Conservation (phyloP, 2,113 vertebrate genomes). For the Sorex araneus region DNA sequence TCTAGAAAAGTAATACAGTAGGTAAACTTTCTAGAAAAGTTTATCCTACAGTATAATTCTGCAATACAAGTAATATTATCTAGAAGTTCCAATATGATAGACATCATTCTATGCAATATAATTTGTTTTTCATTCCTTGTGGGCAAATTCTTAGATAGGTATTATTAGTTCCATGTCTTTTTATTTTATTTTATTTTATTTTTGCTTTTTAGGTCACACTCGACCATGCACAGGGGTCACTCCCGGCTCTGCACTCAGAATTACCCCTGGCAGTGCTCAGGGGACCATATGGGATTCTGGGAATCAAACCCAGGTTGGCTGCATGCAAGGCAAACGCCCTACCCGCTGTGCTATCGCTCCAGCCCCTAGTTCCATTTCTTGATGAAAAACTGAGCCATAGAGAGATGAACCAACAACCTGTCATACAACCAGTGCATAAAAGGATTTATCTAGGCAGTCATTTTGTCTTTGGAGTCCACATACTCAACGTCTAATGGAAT, state of each 20-base stretch:
- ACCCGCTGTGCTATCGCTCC: too few species aligned
- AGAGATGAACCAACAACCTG: background rate
- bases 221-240: too few species aligned
- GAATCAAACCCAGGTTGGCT: too few species aligned
- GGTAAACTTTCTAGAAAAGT: background rate
- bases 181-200: too few species aligned
- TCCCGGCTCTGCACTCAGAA: too few species aligned
- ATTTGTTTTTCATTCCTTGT: background rate
- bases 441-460: background rate
- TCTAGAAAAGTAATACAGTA: background rate
- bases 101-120: background rate
- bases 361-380: background rate
- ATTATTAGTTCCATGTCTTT: conserved; percentile 26
- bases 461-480: too few species aligned
- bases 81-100: background rate
- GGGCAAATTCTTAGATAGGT: background rate
- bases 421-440: background rate
- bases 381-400: background rate
- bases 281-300: too few species aligned
- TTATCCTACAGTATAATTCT: background rate
- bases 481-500: too few species aligned
- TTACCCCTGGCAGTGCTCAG: too few species aligned
- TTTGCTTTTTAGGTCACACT: too few species aligned
- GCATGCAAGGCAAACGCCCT: too few species aligned
- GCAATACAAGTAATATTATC: background rate